A percentile compares a stretch with the other conserved stretches of the same genome.
Conservation (phyloP, 1,140 invertebrate genomes). For the Lerema accius region DNA sequence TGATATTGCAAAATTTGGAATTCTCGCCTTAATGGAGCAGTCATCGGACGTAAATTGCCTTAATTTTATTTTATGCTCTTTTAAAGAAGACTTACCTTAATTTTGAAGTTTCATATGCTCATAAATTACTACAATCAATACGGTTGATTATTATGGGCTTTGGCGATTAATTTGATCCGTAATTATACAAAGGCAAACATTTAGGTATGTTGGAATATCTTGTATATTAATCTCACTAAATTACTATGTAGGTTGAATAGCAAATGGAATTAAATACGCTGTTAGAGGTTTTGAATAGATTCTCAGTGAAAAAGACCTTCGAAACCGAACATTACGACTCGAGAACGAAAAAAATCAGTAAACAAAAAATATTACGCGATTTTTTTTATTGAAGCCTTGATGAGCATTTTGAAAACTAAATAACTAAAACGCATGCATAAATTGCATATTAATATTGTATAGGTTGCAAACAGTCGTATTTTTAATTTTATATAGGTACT, state of each 20-base stretch:
- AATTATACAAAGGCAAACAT: not conserved
- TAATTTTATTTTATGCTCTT: conserved; percentile 11
- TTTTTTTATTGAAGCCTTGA: too few relatives aligned
- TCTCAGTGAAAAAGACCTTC: too few relatives aligned
- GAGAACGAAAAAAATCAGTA: too few relatives aligned
- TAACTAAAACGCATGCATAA: too few relatives aligned
- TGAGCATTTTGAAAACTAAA: too few relatives aligned
- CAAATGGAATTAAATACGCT: not conserved
- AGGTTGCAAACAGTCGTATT: too few relatives aligned
- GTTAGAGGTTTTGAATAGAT: too few relatives aligned
- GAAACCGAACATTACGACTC: too few relatives aligned
- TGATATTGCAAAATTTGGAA: conserved; percentile 61
- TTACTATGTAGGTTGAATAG: not conserved
- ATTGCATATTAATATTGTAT: too few relatives aligned
- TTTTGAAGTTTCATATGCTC: conserved; percentile 2
- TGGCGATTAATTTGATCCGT: not conserved
- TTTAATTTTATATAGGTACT: too few relatives aligned
- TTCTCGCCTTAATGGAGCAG: conserved; percentile 30
- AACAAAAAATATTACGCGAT: too few relatives aligned
- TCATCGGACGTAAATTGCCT: conserved; percentile 13
- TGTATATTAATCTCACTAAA: not conserved
- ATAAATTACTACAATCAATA: conserved; percentile 14
- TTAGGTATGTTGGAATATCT: not conserved
- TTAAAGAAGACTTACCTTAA: conserved; percentile 10
- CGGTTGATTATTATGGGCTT: not conserved